Percentiles rank a stretch among this genome's conserved stretches.
Evolutionary conservation across 2,797 vertebrate genomes (phyloP).

Genomic region (Danio aesculapii): DNA sequence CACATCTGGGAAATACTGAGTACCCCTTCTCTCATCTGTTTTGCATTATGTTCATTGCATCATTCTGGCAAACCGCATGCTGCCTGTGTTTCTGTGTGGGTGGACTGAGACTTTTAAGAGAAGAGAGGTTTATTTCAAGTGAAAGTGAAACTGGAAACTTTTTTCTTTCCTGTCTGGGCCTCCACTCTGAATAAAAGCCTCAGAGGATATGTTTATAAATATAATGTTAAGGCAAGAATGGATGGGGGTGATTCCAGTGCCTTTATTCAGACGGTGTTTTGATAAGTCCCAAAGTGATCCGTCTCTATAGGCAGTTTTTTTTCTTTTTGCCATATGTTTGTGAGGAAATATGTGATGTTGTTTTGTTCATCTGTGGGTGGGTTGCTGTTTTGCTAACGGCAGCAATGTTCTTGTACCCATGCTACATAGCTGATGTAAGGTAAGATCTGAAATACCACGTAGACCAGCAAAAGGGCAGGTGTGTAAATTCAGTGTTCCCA

Average conservation of each 20-base stretch:
- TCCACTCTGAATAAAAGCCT: not conserved
- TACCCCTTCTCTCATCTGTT: conserved; percentile 21
- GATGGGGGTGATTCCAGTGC: conserved; percentile 18
- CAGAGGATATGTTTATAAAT: conserved; percentile 37
- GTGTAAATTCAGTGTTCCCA: conserved; percentile 39
- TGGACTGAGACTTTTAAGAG: not conserved
- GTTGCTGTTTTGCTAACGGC: conserved; percentile 37
- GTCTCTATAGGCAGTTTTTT: not conserved
- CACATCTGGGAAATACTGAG: conserved; percentile 30
- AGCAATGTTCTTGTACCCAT: conserved; percentile 7
- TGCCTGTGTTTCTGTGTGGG: conserved; percentile 27
- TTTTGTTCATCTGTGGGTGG: conserved; percentile 37
- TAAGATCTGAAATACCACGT: conserved; percentile 32
- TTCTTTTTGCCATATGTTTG: not conserved
- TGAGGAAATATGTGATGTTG: conserved; percentile 15
- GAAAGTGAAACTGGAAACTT: conserved; percentile 43
- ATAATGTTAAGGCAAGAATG: conserved; percentile 1
- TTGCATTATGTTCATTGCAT: conserved; percentile 28
- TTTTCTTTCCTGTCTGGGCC: conserved; percentile 13
- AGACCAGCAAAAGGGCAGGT: conserved; percentile 51
- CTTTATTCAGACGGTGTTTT: conserved; percentile 16
- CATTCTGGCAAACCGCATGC: not conserved
- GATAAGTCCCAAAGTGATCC: not conserved
- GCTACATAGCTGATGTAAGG: conserved; percentile 38
- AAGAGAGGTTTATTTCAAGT: conserved; percentile 39